phyloP scores from a whole-genome alignment of 2,113 vertebrate genomes.

The Phalacrocorax brasilianus region DNA sequence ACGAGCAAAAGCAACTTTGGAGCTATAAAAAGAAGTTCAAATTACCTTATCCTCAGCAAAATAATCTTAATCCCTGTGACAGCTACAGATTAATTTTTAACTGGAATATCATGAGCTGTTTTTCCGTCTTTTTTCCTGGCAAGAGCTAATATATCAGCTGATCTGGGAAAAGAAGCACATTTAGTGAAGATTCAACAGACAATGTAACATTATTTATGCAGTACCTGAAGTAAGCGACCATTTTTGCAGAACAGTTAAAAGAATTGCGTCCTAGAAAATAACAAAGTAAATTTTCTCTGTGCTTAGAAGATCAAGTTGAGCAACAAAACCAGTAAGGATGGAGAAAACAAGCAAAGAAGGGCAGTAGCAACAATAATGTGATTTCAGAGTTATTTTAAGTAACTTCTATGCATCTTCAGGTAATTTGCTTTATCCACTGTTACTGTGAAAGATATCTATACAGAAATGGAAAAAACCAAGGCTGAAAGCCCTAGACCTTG shows the following conservation, averaged over 20 bases:
- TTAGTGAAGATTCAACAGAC: background rate
- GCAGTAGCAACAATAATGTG: background rate
- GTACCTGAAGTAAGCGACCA: background rate
- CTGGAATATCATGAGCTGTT: background rate
- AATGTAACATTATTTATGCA: background rate
- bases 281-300: background rate
- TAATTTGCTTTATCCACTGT: background rate
- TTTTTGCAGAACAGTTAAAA: background rate
- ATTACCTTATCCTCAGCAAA: background rate
- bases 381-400: background rate
- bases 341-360: background rate
- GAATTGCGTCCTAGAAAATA: background rate
- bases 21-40: background rate
- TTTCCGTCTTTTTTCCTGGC: constrained; percentile 5
- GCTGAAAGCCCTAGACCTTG: background rate
- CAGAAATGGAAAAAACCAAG: background rate
- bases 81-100: background rate
- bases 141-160: background rate
- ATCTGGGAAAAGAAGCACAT: background rate
- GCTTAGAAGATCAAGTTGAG: background rate
- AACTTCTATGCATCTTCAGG: background rate
- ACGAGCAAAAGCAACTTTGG: background rate
- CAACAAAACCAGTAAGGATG: background rate
- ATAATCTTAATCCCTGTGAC: background rate
- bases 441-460: background rate